Evolutionary conservation across 2,888 invertebrate species (phyloP).

Genomic region (Platycnemis pennipes): DNA sequence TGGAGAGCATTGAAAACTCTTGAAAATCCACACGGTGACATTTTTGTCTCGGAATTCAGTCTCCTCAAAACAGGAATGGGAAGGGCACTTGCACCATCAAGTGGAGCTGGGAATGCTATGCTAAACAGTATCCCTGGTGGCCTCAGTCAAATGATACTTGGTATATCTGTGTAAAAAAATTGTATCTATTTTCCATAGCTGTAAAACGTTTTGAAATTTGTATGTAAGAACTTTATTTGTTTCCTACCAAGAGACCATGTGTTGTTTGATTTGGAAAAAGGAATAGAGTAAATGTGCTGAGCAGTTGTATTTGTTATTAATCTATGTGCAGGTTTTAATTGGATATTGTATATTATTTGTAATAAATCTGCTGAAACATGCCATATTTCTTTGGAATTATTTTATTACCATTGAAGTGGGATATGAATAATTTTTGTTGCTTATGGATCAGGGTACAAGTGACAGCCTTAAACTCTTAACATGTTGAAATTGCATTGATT

Average conservation of each 20-base stretch:
- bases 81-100: not conserved
- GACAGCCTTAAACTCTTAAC: too few relatives aligned
- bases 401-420: not conserved
- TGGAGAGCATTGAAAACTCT: conserved; percentile 84
- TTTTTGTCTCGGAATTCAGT: conserved; percentile 81
- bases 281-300: not conserved
- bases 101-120: not conserved
- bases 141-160: not conserved
- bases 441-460: too few relatives aligned
- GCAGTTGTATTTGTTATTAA: not conserved
- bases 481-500: too few relatives aligned
- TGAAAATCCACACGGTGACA: conserved; percentile 80
- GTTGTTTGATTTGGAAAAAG: not conserved
- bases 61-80: conserved; percentile 75
- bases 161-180: not conserved
- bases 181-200: too few relatives aligned
- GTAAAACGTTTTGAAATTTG: too few relatives aligned
- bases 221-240: not conserved
- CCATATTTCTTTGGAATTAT: not conserved
- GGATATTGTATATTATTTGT: not conserved
- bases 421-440: too few relatives aligned
- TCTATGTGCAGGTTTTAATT: not conserved
- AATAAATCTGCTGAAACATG: not conserved
- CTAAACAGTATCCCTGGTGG: not conserved
- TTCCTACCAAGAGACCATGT: not conserved